These are phyloP conservation scores for Zaprionus africanus DNA, from an alignment of 1,140 invertebrate species.

Conservation along the genomic window DNA sequence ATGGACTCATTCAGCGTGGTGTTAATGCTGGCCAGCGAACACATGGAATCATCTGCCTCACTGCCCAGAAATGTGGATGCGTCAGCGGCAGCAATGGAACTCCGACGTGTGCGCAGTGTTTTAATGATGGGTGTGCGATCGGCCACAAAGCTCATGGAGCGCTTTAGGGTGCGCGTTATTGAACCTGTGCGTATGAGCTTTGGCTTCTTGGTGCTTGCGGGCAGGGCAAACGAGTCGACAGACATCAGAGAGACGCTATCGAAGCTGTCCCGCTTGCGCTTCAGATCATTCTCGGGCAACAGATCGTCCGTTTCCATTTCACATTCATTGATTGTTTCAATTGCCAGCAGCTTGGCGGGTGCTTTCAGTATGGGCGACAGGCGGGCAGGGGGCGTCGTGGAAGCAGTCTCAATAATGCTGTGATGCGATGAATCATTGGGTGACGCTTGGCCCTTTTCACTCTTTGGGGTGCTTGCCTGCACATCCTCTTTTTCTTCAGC, in stretches of 20 bases:
- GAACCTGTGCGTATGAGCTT: constrained; percentile 81
- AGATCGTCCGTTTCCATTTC: constrained; percentile 65
- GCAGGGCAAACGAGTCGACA: constrained; percentile 74
- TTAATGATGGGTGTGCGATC: constrained; percentile 76
- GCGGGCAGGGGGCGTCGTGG: constrained; percentile 46
- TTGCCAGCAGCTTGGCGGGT: constrained; percentile 30
- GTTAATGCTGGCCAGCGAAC: constrained; percentile 73
- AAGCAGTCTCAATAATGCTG: constrained; percentile 20
- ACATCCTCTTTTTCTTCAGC: constrained; percentile 55
- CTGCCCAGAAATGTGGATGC: constrained; percentile 57
- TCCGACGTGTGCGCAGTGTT: constrained; percentile 73
- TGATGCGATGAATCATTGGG: background rate
- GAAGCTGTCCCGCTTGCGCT: constrained; percentile 78
- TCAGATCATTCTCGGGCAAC: constrained; percentile 61
- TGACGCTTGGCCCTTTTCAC: constrained; percentile 18
- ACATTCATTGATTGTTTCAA: constrained; percentile 58
- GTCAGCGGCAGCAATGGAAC: constrained; percentile 69
- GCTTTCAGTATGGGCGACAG: constrained; percentile 75
- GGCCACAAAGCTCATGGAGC: constrained; percentile 81
- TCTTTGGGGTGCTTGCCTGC: constrained; percentile 70
- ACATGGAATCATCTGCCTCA: constrained; percentile 74
- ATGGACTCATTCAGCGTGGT: constrained; percentile 77
- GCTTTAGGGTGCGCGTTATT: constrained; percentile 70
- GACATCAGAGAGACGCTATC: constrained; percentile 80
- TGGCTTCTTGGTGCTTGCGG: constrained; percentile 75